Evolutionary conservation across 2,888 invertebrate genomes (phyloP).

Genomic region (Tetanocera ferruginea): DNA sequence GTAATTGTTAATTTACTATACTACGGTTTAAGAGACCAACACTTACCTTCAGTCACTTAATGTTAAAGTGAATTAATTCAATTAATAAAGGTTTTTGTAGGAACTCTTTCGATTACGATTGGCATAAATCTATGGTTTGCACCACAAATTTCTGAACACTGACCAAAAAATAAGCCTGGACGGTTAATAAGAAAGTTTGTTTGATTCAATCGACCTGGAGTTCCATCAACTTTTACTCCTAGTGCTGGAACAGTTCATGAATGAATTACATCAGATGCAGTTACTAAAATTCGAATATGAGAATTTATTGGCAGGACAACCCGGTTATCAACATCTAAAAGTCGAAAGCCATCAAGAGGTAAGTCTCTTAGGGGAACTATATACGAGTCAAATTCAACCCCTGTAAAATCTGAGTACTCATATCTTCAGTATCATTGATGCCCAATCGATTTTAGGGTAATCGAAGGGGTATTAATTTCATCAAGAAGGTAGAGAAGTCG

Average conservation of each 20-base stretch:
- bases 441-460: constrained; percentile 76
- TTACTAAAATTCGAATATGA: constrained; percentile 76
- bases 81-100: too few relatives aligned
- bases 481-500: constrained; percentile 75
- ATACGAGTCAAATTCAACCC: too few relatives aligned
- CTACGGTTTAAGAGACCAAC: constrained; percentile 78
- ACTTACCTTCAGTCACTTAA: too few relatives aligned
- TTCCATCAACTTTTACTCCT: constrained; percentile 78
- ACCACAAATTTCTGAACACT: too few relatives aligned
- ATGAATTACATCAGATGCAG: constrained; percentile 77
- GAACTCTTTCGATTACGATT: too few relatives aligned
- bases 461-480: constrained; percentile 74
- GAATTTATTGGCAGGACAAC: constrained; percentile 74
- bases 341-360: constrained; percentile 74
- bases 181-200: too few relatives aligned
- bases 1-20: constrained; percentile 76
- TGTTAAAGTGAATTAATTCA: too few relatives aligned
- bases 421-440: constrained; percentile 79
- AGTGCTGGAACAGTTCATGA: constrained; percentile 76
- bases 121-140: too few relatives aligned
- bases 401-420: too few relatives aligned
- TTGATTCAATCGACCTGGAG: too few relatives aligned
- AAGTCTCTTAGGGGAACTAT: too few relatives aligned
- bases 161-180: too few relatives aligned
- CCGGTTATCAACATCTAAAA: constrained; percentile 78